Base-by-base conservation (phyloP, 2,888 invertebrate genomes). In the Hirtodrosophila cameraria region DNA sequence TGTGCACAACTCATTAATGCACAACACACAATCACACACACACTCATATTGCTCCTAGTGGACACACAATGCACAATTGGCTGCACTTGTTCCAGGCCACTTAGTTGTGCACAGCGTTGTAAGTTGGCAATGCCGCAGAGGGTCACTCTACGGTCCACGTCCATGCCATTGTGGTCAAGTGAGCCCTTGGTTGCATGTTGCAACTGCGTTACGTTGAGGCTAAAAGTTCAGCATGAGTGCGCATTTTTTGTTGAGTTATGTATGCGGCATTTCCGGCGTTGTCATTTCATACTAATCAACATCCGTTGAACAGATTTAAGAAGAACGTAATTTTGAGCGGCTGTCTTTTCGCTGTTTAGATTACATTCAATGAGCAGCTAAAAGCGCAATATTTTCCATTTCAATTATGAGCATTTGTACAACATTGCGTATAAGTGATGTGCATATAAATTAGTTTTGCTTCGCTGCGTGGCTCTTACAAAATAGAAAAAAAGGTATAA, bases 201-300 rank as follows among this genome's bases (percentile, higher is more conserved):
- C 27, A 20, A 12, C 16, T 13, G 12, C 6, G 16, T n/a, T 9
- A 27, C 8, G 16, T 8, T 11, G 23, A 13, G 23, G 23, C 9
- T 8, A 18, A 18, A 5, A 18, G 18, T 18, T 18, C 12, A 8
- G 38, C 8, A 7, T 3, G 23, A 20, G 13, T 13, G 13, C 33
- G 8, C 12, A 31, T 31, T 42, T 57, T 36, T 18, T 33, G 30
- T 8, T 13, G 30, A 30, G 15, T 43, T 48, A 27, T 64, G 31
- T 9, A 61, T 60, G 66, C 58, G 2, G 30, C 59, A 71, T 81
- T 81, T 89, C 80, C 86, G 89, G 67, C 53, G 59, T 73, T 85
- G 78, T 78, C 75, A 79, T 84, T 87, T 83, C 73, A 79, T 81
- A 75, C 86, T 85, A 86, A 89, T 88, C 86, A 86, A 77, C 86